phyloP scores from a whole-genome alignment of 37 sponge, comb jelly and placozoan species.

The Beroe ovata region DNA sequence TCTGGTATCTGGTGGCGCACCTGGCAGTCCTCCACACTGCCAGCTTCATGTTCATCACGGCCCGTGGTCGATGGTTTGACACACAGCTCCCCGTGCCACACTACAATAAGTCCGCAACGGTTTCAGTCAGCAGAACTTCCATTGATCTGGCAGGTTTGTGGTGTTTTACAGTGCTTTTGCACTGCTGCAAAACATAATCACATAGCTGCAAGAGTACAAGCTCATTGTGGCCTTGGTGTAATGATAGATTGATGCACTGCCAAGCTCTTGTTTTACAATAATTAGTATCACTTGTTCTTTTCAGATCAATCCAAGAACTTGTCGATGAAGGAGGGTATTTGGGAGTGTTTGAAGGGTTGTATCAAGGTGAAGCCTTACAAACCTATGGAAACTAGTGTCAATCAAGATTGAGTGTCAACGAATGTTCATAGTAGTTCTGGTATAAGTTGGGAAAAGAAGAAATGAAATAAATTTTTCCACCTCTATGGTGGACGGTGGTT shows the following conservation, averaged over 20 bases:
- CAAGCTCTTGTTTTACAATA: no score
- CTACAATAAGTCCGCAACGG: conserved; percentile 25
- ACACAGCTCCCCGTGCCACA: conserved; percentile 32
- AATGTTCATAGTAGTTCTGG: no score
- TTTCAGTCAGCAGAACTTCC: conserved; percentile 4
- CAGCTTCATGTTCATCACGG: conserved; percentile 5
- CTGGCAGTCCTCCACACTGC: conserved; percentile 32
- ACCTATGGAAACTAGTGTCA: no score
- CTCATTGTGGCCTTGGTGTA: no score
- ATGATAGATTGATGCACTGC: no score
- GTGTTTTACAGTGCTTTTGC: background rate
- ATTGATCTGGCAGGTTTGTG: background rate
- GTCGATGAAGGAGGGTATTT: background rate
- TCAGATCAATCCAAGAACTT: background rate
- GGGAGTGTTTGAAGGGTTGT: conserved; percentile 6
- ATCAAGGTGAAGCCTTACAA: conserved; percentile 31
- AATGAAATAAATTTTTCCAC: no score
- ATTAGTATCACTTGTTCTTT: no score
- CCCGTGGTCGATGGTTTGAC: conserved; percentile 56
- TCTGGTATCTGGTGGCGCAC: conserved; percentile 41
- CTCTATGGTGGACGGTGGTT: no score
- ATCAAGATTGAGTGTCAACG: no score
- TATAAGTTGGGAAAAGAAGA: no score
- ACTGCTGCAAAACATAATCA: no score
- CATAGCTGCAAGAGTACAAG: no score